Percentiles rank a stretch among this genome's conserved stretches.
Evolutionary conservation across 2,113 vertebrate species (phyloP).

Genomic region (Pongo pygmaeus): DNA sequence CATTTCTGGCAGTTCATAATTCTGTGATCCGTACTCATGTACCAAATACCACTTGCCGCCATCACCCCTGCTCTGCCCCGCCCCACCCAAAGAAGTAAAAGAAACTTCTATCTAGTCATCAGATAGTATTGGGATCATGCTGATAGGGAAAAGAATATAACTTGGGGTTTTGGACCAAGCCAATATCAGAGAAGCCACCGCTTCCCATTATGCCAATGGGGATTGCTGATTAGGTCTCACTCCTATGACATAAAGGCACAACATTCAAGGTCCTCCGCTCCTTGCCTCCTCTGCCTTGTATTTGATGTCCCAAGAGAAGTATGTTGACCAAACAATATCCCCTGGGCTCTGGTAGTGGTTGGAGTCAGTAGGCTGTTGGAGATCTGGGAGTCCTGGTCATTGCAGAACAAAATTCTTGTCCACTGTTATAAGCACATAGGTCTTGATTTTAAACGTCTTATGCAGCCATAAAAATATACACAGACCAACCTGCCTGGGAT

Average conservation of each 20-base stretch:
- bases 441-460: slow-evolving; percentile 37
- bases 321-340: not conserved
- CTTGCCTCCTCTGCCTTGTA: not conserved
- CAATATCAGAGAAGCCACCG: slow-evolving; percentile 35
- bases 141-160: slow-evolving; percentile 28
- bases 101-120: slow-evolving; percentile 5
- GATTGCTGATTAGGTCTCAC: not conserved
- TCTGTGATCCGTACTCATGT: slow-evolving; percentile 7
- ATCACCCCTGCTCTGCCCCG: too few species aligned
- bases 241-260: not conserved
- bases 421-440: not conserved
- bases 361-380: not conserved
- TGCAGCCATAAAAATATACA: not conserved
- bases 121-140: not conserved
- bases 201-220: not conserved
- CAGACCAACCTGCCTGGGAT: not conserved
- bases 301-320: not conserved
- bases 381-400: not conserved
- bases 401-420: slow-evolving; percentile 31
- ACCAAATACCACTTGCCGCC: not conserved
- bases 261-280: not conserved
- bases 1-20: slow-evolving; percentile 8
- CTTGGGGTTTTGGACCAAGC: not conserved
- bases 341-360: not conserved
- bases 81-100: not conserved